phyloP scores from a whole-genome alignment of 2,797 vertebrate genomes.

The Melanotaenia maccullochi region DNA sequence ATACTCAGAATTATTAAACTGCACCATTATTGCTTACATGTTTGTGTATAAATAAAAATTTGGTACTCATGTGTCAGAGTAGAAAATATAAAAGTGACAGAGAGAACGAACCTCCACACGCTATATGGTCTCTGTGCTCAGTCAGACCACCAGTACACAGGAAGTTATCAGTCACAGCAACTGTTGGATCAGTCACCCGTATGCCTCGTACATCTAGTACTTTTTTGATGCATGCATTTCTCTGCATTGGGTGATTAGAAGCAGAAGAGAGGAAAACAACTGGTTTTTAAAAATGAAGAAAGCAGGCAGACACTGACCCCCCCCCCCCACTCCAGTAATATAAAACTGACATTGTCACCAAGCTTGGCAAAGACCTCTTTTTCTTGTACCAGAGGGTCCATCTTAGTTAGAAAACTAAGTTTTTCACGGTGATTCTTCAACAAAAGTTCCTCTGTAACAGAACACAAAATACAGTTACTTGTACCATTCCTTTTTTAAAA shows the following conservation, averaged over 20 bases:
- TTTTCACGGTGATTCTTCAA: conserved; percentile 39
- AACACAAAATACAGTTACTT: conserved; percentile 1
- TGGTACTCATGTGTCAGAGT: too few species aligned
- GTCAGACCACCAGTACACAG: conserved; percentile 61
- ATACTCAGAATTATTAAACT: not conserved
- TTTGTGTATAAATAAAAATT: not conserved
- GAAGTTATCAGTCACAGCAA: conserved; percentile 72
- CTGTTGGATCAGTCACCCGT: not conserved
- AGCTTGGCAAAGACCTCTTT: conserved; percentile 62
- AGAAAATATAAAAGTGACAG: too few species aligned
- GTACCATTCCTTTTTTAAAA: too few species aligned
- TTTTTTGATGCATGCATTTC: conserved; percentile 59
- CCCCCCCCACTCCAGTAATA: not conserved
- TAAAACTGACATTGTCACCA: conserved; percentile 56
- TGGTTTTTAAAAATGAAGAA: conserved; percentile 1
- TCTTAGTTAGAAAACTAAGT: conserved; percentile 61
- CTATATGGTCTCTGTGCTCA: conserved; percentile 51
- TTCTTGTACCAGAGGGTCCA: fast-evolving
- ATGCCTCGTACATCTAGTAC: conserved; percentile 43
- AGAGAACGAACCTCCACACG: conserved; percentile 62
- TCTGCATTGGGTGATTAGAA: conserved; percentile 41
- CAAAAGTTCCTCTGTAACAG: conserved; percentile 58
- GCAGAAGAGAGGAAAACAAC: not conserved
- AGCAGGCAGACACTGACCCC: not conserved
- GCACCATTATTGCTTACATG: not conserved